A percentile compares a stretch with the other conserved stretches of the same genome.
These are phyloP conservation scores for Centrocercus urophasianus DNA, from an alignment of 2,113 vertebrate genomes.

Conservation along the genomic window DNA sequence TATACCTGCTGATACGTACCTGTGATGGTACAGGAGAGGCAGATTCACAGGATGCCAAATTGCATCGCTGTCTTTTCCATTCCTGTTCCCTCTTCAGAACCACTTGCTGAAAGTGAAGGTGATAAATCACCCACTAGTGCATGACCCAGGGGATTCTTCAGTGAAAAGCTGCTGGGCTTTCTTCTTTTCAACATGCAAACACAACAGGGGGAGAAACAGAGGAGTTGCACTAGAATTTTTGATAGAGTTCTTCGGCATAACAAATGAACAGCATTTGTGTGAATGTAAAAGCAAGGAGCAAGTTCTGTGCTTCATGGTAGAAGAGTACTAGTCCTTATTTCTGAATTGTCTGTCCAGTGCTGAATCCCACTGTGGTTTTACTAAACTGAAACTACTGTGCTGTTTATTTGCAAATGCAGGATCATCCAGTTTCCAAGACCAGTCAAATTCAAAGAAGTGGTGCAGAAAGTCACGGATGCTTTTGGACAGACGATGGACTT, in stretches of 20 bases:
- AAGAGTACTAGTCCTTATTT: background rate
- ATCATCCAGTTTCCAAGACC: constrained; percentile 91
- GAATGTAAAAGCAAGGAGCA: background rate
- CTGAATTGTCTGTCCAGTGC: background rate
- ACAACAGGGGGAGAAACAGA: background rate
- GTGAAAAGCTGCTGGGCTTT: background rate
- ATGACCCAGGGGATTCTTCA: background rate
- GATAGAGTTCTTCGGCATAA: background rate
- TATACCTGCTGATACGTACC: background rate
- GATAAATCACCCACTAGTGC: background rate
- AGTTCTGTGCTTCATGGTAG: background rate
- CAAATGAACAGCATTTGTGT: background rate
- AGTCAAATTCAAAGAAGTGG: constrained; percentile 87
- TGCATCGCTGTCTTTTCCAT: background rate
- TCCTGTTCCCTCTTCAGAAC: background rate
- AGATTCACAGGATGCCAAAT: background rate
- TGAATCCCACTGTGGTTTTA: background rate
- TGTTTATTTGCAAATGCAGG: constrained; percentile 58
- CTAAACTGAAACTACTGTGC: background rate
- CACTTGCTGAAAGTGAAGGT: background rate
- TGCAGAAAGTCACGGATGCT: constrained; percentile 90
- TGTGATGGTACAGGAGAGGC: background rate
- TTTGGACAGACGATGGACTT: constrained; percentile 93
- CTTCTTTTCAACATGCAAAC: background rate
- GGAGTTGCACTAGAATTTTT: background rate